These are phyloP conservation scores for Junonia oenone DNA, from an alignment of 2,888 invertebrate genomes.

Conservation along the genomic window DNA sequence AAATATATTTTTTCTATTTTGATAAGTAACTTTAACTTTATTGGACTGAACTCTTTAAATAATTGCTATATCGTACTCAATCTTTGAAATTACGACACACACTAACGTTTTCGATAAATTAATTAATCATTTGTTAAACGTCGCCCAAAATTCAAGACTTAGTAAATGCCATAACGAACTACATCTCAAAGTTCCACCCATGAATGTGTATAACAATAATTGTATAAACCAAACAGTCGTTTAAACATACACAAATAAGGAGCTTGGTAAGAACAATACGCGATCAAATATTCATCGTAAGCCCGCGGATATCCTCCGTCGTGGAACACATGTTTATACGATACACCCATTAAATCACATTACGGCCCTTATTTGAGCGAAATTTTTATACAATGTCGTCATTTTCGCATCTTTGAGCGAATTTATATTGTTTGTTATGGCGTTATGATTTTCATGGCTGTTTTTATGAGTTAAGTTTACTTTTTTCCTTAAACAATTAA, in stretches of 20 bases:
- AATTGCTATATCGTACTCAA: no score
- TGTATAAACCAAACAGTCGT: neutral
- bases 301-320: slow-evolving; percentile 59
- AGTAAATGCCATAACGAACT: no score
- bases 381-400: slow-evolving; percentile 6
- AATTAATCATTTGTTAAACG: no score
- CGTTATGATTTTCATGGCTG: neutral
- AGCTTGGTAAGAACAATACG: slow-evolving; percentile 40
- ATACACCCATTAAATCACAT: slow-evolving; percentile 10
- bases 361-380: slow-evolving; percentile 1
- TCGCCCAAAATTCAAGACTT: no score
- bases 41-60: no score
- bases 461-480: neutral
- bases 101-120: no score
- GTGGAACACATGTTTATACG: slow-evolving; percentile 25
- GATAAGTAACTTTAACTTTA: no score
- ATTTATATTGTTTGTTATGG: neutral
- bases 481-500: no score
- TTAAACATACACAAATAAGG: neutral
- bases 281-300: slow-evolving; percentile 56
- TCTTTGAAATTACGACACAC: no score
- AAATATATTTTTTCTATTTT: no score
- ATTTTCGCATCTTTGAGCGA: neutral
- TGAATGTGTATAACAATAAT: neutral
- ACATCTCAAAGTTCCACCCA: no score